Evolutionary conservation across 1,140 invertebrate genomes (phyloP), one percentile per base, ranked within the genome.

Genomic region (Aphis gossypii): DNA sequence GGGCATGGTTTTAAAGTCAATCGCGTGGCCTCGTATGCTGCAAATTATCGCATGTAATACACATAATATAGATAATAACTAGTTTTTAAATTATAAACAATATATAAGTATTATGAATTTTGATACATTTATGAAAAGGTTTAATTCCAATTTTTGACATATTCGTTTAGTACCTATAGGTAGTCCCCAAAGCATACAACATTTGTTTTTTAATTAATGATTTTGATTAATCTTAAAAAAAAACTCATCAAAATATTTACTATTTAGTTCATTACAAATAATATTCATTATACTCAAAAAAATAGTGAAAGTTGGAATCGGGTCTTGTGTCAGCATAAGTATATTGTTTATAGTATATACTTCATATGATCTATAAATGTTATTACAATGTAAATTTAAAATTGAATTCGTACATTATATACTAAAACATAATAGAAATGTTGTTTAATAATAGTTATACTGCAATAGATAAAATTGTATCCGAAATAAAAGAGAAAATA

Each of bases 401-500:
- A n/a, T 76, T n/a, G n/a, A n/a, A n/a, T 76, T 76, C 14, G 0
- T n/a, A 76, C 60, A 76, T 35, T 20, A 51, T 18, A 48, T n/a
- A 0, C 30, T n/a, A 35, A n/a, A 7, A 68, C 8, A 56, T 7
- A 56, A 60, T 30, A 68, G 30, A 68, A 68, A 30, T 68, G 25
- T 68, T 68, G 25, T n/a, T 11, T n/a, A 68, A 68, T 68, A 68
- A 41, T 94, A 90, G 54, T 76, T 46, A 88, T 25, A 94, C 51
- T 91, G 44, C 87, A 76, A 41, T 60, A 94, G 46, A 54, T 5
- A 88, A 90, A 90, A 93, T 88, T 87, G 20, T 86, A 21, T 46
- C 87, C 23, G 93, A 93, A 76, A 60, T 88, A 30, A 93, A 88
- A 88, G 38, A 93, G 41, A 51, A 35, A 51, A 93, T 56, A 83